A percentile compares a stretch with the other conserved stretches of the same genome.
Evolutionary conservation across 2,888 invertebrate genomes (phyloP).

Genomic region (Leucophenga montana): DNA sequence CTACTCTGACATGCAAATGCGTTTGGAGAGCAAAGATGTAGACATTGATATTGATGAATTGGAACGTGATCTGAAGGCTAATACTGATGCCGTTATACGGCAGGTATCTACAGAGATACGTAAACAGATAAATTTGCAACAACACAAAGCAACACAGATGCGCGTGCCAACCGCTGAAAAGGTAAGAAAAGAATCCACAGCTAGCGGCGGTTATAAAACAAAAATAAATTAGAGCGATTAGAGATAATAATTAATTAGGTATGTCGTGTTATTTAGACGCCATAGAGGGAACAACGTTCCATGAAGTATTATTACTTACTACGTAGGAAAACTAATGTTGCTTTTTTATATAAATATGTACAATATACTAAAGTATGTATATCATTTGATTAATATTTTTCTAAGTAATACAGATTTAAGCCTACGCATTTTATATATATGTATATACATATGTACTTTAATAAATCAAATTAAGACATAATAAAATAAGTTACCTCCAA

Average conservation of each 20-base stretch:
- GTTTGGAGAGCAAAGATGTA: conserved; percentile 69
- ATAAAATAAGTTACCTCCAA: too few relatives aligned
- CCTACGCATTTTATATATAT: too few relatives aligned
- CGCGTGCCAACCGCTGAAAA: conserved; percentile 44
- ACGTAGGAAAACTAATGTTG: too few relatives aligned
- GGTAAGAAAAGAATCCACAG: conserved; percentile 7
- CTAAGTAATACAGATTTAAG: too few relatives aligned
- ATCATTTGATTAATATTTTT: too few relatives aligned
- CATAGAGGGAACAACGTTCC: too few relatives aligned
- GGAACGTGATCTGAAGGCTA: conserved; percentile 69
- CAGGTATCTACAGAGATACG: conserved; percentile 67
- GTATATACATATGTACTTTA: too few relatives aligned
- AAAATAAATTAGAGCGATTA: background rate
- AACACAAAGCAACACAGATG: conserved; percentile 59
- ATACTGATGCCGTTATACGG: conserved; percentile 65
- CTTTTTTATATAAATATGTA: too few relatives aligned
- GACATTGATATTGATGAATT: conserved; percentile 69
- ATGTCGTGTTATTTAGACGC: too few relatives aligned
- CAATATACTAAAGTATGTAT: too few relatives aligned
- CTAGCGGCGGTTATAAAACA: background rate
- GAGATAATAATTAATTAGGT: background rate
- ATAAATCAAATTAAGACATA: too few relatives aligned
- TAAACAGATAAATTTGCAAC: conserved; percentile 65
- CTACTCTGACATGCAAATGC: conserved; percentile 72
- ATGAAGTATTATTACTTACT: too few relatives aligned